A percentile compares a stretch with the other conserved stretches of the same genome.
Evolutionary conservation across 2,888 invertebrate species (phyloP).

Genomic region (Cataglyphis livida): DNA sequence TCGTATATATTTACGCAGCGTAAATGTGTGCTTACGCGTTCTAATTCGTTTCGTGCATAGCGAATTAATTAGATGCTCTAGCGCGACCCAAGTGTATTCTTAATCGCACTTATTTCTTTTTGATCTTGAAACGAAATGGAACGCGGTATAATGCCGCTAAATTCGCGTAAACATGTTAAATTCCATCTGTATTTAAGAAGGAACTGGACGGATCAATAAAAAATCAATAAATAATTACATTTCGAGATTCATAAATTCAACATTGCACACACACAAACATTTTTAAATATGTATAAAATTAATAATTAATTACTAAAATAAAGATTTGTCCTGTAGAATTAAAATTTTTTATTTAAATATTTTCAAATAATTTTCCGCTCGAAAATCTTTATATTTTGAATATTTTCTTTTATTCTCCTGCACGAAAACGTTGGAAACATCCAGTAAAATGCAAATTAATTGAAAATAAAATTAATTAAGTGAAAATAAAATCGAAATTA

Average conservation of each 20-base stretch:
- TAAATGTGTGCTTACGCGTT: conserved; percentile 6
- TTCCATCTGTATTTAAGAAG: background rate
- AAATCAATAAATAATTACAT: too few species aligned
- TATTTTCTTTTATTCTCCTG: background rate
- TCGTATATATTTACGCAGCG: background rate
- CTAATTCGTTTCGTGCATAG: conserved; percentile 30
- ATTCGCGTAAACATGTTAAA: background rate
- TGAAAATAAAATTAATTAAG: too few species aligned
- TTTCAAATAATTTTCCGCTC: background rate
- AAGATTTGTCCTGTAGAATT: too few species aligned
- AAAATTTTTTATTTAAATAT: background rate
- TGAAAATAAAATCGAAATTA: too few species aligned
- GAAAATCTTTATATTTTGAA: background rate
- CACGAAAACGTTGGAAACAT: background rate
- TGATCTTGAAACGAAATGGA: conserved; percentile 33
- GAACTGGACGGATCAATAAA: too few species aligned
- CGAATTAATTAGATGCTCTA: background rate
- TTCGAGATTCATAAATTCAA: too few species aligned
- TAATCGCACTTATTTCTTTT: conserved; percentile 14
- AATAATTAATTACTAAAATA: too few species aligned
- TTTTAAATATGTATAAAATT: too few species aligned
- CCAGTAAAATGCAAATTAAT: too few species aligned
- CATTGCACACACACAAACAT: too few species aligned
- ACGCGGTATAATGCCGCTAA: background rate
- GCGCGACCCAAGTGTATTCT: background rate